Percentiles rank a stretch among this genome's conserved stretches.
Conservation (phyloP, 1,140 invertebrate species). For the Drosophila punjabiensis region DNA sequence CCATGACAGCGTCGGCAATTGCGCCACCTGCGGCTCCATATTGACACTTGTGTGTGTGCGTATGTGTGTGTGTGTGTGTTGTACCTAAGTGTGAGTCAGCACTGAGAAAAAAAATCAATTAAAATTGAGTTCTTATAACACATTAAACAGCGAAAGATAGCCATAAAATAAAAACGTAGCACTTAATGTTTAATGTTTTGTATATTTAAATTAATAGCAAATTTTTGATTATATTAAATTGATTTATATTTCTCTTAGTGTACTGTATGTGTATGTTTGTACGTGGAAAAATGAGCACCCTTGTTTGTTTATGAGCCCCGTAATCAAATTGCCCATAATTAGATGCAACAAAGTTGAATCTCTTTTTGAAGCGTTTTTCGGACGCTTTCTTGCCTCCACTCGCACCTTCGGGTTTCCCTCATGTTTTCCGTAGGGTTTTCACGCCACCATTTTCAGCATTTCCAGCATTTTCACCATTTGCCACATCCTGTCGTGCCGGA, state of each 20-base stretch:
- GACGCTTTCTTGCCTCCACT: slow-evolving; percentile 21
- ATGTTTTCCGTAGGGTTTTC: background rate
- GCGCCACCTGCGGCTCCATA: slow-evolving; percentile 76
- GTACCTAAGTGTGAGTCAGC: background rate
- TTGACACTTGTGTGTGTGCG: slow-evolving; percentile 58
- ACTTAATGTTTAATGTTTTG: background rate
- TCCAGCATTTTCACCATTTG: slow-evolving; percentile 19
- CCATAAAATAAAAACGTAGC: background rate
- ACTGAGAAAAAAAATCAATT: background rate
- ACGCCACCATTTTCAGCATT: slow-evolving; percentile 11
- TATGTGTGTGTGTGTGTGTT: background rate
- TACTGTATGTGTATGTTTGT: slow-evolving; percentile 3
- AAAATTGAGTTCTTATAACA: background rate
- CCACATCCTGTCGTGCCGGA: slow-evolving; percentile 47
- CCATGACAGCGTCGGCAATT: slow-evolving; percentile 66
- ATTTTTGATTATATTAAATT: background rate
- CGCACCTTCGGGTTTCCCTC: background rate
- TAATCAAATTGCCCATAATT: slow-evolving; percentile 72
- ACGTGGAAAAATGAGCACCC: slow-evolving; percentile 8
- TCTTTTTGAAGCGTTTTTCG: slow-evolving; percentile 32
- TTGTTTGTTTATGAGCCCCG: slow-evolving; percentile 61
- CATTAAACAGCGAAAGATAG: background rate
- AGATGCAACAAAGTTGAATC: slow-evolving; percentile 68
- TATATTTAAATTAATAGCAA: no score
- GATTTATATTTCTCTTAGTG: background rate